Percentiles rank a stretch among this genome's conserved stretches.
phyloP scores from a whole-genome alignment of 2,888 invertebrate genomes.

The Lasioglossum lativentre region DNA sequence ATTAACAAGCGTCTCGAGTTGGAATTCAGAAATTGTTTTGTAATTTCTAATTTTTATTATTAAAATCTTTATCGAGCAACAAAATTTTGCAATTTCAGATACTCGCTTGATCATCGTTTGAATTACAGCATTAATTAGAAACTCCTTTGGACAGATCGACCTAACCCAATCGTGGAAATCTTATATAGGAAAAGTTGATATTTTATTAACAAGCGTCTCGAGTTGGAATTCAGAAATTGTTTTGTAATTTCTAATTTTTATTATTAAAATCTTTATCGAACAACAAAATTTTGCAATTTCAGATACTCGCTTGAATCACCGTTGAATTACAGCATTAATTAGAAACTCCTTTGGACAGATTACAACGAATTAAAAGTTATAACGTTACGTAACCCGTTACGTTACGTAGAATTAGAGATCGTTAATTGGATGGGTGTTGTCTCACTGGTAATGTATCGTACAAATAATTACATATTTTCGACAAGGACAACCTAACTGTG shows the following conservation, averaged over 20 bases:
- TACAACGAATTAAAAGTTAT: constrained; percentile 7
- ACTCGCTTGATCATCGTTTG: background rate
- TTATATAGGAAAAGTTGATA: background rate
- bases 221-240: background rate
- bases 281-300: background rate
- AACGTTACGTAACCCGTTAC: constrained; percentile 6
- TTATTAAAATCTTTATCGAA: background rate
- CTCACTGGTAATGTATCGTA: background rate
- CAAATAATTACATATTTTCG: constrained; percentile 34
- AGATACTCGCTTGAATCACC: background rate
- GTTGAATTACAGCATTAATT: constrained; percentile 6
- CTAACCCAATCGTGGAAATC: no score
- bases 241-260: background rate
- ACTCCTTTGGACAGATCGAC: no score
- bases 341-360: constrained; percentile 6
- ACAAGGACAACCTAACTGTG: constrained; percentile 12
- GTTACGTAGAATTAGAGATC: background rate
- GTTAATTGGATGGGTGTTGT: constrained; percentile 21
- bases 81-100: background rate
- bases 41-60: background rate
- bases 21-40: background rate
- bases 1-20: background rate
- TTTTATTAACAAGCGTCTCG: background rate
- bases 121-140: constrained; percentile 23
- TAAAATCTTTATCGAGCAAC: background rate